Percentiles rank a stretch among this genome's conserved stretches.
Evolutionary conservation across 2,113 vertebrate genomes (phyloP).

Genomic region (Paradoxurus hermaphroditus): DNA sequence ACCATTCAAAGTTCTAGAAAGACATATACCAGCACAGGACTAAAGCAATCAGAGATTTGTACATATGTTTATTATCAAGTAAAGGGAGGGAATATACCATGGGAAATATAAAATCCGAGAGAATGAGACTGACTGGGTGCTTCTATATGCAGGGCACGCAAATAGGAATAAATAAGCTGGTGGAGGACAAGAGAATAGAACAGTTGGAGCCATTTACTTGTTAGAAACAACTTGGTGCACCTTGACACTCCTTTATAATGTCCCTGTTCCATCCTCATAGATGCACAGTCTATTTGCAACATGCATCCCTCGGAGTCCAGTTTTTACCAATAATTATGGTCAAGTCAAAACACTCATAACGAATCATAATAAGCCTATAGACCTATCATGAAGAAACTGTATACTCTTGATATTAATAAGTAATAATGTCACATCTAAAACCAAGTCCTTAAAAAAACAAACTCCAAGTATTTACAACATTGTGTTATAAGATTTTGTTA

Average conservation of each 20-base stretch:
- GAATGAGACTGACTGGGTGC: background rate
- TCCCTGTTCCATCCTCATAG: background rate
- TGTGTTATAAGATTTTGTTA: background rate
- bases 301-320: background rate
- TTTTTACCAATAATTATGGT: background rate
- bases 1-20: background rate
- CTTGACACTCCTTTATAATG: background rate
- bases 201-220: background rate
- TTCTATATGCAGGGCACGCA: background rate
- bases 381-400: background rate
- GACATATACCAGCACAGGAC: background rate
- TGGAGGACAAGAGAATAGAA: background rate
- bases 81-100: background rate
- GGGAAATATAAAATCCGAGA: background rate
- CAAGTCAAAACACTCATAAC: background rate
- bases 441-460: background rate
- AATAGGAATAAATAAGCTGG: background rate
- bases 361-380: background rate
- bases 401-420: background rate
- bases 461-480: background rate
- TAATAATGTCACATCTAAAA: background rate
- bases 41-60: background rate
- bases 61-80: background rate
- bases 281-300: background rate
- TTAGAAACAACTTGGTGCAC: background rate